phyloP scores from a whole-genome alignment of 2,113 vertebrate species.

The Thamnaconus septentrionalis region DNA sequence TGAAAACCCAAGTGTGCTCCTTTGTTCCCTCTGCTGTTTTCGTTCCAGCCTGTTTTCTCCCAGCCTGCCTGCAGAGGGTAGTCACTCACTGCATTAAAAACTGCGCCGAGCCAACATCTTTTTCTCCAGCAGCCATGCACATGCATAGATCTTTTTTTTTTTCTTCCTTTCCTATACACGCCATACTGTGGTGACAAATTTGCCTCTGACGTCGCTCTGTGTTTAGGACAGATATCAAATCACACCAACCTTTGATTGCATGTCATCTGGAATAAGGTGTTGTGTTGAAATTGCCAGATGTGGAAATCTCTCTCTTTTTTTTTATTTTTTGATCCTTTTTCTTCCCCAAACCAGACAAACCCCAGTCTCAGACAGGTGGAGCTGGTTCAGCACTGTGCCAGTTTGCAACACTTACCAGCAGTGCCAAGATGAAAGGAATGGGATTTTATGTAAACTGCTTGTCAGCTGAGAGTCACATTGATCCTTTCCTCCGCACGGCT shows the following conservation, averaged over 20 bases:
- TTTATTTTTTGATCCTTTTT: background rate
- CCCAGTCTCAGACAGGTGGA: conserved; percentile 52
- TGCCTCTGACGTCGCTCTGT: conserved; percentile 10
- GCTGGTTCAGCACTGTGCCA: conserved; percentile 39
- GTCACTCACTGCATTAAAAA: conserved; percentile 64
- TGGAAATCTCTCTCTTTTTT: conserved; percentile 18
- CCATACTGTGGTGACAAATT: conserved; percentile 15
- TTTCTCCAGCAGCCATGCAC: conserved; percentile 17
- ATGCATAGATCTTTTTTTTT: background rate
- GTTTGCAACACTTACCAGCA: conserved; percentile 58
- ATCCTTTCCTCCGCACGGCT: conserved; percentile 67
- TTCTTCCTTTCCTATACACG: conserved; percentile 6
- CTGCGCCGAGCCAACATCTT: conserved; percentile 1
- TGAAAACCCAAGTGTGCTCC: conserved; percentile 5
- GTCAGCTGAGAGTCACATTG: conserved; percentile 74
- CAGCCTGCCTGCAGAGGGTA: conserved; percentile 76
- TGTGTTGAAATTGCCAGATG: conserved; percentile 27
- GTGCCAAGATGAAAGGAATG: conserved; percentile 68
- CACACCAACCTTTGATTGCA: conserved; percentile 13
- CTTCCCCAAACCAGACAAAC: conserved; percentile 9
- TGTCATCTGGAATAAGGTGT: conserved; percentile 23
- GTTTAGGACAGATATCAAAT: conserved; percentile 21
- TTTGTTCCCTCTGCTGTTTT: background rate
- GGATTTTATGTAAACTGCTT: conserved; percentile 77
- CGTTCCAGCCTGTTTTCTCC: conserved; percentile 42